Percentiles rank a stretch among this genome's conserved stretches.
Evolutionary conservation across 2,888 invertebrate genomes (phyloP).

Genomic region (Metellina segmentata): DNA sequence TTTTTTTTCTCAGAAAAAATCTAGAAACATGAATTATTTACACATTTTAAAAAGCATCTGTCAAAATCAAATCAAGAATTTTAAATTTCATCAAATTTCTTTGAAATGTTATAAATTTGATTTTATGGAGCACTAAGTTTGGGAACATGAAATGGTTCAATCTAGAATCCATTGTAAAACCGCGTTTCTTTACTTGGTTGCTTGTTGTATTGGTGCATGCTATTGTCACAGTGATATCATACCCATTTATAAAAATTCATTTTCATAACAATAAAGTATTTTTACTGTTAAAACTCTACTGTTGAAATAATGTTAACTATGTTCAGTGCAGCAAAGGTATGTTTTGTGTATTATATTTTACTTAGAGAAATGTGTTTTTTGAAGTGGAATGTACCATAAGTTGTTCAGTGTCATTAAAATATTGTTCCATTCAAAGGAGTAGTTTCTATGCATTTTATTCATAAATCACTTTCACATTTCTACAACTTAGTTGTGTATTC

Average conservation of each 20-base stretch:
- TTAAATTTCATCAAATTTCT: too few relatives aligned
- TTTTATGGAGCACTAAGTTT: not conserved
- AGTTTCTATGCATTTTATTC: not conserved
- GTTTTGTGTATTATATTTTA: slow-evolving; percentile 71
- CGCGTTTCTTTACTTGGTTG: not conserved
- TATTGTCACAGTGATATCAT: slow-evolving; percentile 69
- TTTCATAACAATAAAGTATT: slow-evolving; percentile 71
- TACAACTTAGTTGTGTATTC: not conserved
- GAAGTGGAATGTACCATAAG: slow-evolving; percentile 56
- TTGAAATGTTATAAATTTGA: too few relatives aligned
- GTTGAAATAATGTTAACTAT: slow-evolving; percentile 69
- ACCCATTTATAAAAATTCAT: slow-evolving; percentile 68
- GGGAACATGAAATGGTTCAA: not conserved
- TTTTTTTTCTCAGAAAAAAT: too few relatives aligned
- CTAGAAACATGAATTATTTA: too few relatives aligned
- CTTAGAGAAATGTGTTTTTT: slow-evolving; percentile 48
- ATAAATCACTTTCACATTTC: not conserved
- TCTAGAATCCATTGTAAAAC: not conserved
- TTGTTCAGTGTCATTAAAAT: slow-evolving; percentile 64
- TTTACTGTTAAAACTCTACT: slow-evolving; percentile 68
- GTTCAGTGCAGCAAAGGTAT: slow-evolving; percentile 69
- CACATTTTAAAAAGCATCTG: too few relatives aligned
- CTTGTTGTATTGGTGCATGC: slow-evolving; percentile 65
- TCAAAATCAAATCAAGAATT: too few relatives aligned
- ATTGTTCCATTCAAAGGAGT: slow-evolving; percentile 52